Percentiles rank a stretch among this genome's conserved stretches.
These are phyloP conservation scores for Turdus rufiventris DNA, from an alignment of 2,113 vertebrate genomes.

Conservation along the genomic window DNA sequence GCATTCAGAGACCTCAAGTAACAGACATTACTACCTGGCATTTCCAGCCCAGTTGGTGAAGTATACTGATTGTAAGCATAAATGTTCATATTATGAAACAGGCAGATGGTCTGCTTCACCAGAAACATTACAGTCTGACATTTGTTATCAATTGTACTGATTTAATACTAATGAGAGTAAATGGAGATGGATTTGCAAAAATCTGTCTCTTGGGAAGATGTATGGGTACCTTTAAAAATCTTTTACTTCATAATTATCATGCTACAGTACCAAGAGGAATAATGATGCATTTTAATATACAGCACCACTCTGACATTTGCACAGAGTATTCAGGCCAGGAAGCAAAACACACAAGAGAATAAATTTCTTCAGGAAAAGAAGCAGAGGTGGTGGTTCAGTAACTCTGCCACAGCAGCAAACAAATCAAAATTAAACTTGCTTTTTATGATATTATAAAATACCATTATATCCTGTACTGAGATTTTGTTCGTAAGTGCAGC, in stretches of 20 bases:
- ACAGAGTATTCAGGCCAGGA: neutral
- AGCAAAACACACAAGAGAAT: neutral
- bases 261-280: neutral
- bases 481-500: neutral
- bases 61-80: conserved; percentile 31
- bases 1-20: conserved; percentile 8
- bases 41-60: conserved; percentile 25
- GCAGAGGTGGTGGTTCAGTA: neutral
- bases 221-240: conserved; percentile 16
- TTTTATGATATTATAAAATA: neutral
- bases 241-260: conserved; percentile 26
- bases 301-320: neutral
- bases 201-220: conserved; percentile 36
- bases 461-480: neutral
- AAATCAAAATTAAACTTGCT: neutral
- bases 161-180: conserved; percentile 62
- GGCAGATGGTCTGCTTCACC: conserved; percentile 73
- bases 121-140: conserved; percentile 70
- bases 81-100: conserved; percentile 41
- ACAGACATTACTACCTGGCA: conserved; percentile 40
- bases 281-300: neutral
- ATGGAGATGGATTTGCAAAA: conserved; percentile 61
- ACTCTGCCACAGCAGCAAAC: neutral
- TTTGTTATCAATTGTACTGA: conserved; percentile 70
- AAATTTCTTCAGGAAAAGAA: neutral